These are phyloP conservation scores for Agonopterix alstromeriana DNA, from an alignment of 2,888 invertebrate species.

Conservation along the genomic window DNA sequence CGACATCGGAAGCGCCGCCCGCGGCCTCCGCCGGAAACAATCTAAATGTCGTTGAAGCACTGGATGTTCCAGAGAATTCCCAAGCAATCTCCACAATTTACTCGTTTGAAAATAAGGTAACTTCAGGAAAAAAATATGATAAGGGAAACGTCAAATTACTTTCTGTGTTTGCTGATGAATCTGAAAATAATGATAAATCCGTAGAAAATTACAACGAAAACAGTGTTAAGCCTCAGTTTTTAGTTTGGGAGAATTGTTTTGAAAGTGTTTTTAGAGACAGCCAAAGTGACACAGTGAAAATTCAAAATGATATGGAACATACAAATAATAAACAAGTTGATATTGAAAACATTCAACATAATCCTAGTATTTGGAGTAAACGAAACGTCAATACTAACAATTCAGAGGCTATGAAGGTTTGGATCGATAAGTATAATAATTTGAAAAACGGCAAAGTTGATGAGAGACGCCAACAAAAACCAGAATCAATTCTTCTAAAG, in stretches of 20 bases:
- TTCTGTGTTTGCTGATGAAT: constrained; percentile 22
- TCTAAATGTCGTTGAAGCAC: constrained; percentile 47
- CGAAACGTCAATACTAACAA: constrained; percentile 37
- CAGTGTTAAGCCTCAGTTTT: constrained; percentile 29
- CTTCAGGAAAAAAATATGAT: constrained; percentile 34
- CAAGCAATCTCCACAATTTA: constrained; percentile 57
- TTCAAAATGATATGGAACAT: constrained; percentile 34
- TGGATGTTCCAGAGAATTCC: constrained; percentile 47
- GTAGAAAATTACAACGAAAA: constrained; percentile 10
- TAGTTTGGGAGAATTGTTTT: constrained; percentile 58
- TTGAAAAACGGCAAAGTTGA: constrained; percentile 43
- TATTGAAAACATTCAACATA: constrained; percentile 17
- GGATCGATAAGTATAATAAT: constrained; percentile 51
- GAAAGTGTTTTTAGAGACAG: constrained; percentile 41
- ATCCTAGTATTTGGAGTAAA: constrained; percentile 43
- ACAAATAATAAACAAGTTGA: constrained; percentile 13
- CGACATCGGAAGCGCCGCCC: constrained; percentile 54
- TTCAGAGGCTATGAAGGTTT: constrained; percentile 37
- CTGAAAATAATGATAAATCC: constrained; percentile 15
- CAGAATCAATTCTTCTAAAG: constrained; percentile 29
- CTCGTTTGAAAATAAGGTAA: constrained; percentile 34
- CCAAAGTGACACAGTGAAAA: constrained; percentile 23
- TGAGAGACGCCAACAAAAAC: constrained; percentile 36
- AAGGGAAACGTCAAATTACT: constrained; percentile 34
- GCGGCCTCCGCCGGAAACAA: constrained; percentile 60